Conservation (phyloP, 2,888 invertebrate species). For the Apamea epomidion region DNA sequence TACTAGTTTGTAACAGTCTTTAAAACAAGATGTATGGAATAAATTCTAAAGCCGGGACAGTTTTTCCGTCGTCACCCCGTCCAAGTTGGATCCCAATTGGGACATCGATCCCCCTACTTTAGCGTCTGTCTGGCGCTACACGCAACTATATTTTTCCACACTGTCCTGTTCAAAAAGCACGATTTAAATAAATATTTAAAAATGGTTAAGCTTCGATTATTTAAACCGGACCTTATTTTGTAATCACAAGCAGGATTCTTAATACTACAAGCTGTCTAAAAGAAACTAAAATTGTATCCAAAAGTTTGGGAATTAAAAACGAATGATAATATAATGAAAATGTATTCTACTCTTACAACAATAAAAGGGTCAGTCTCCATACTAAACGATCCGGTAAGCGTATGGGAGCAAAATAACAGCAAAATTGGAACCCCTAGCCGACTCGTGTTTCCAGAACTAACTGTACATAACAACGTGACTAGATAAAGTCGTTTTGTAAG, state of each 20-base stretch:
- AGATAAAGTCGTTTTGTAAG: constrained; percentile 77
- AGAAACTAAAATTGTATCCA: neutral
- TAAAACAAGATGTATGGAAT: constrained; percentile 59
- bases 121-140: constrained; percentile 80
- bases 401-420: constrained; percentile 68
- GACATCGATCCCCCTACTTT: constrained; percentile 81
- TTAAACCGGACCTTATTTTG: neutral
- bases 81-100: constrained; percentile 79
- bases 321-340: neutral
- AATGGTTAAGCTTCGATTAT: neutral
- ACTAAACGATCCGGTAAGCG: constrained; percentile 51
- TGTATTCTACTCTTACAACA: neutral
- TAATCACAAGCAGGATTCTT: neutral
- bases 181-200: constrained; percentile 56
- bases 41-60: constrained; percentile 69
- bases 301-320: neutral
- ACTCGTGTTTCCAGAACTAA: constrained; percentile 76
- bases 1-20: constrained; percentile 59
- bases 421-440: constrained; percentile 71
- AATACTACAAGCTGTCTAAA: too few species aligned
- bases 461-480: constrained; percentile 79
- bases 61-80: constrained; percentile 75
- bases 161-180: constrained; percentile 63
- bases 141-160: constrained; percentile 70
- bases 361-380: constrained; percentile 32